phyloP scores from a whole-genome alignment of 2,113 vertebrate species.

The Syngnathoides biaculeatus region DNA sequence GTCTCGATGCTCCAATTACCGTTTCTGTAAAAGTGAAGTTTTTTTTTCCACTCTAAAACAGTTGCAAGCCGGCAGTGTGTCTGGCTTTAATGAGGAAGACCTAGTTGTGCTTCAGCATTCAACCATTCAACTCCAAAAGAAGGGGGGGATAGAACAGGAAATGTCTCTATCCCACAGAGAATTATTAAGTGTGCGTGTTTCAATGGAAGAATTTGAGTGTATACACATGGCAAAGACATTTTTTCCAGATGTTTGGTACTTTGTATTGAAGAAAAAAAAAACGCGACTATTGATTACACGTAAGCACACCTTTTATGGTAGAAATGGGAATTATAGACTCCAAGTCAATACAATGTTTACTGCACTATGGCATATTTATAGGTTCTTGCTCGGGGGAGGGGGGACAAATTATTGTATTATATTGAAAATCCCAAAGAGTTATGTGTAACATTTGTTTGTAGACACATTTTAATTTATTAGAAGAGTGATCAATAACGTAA shows the following conservation, averaged over 20 bases:
- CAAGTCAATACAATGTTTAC: conserved; percentile 1
- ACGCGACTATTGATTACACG: background rate
- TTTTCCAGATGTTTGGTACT: conserved; percentile 63
- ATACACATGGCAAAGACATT: conserved; percentile 24
- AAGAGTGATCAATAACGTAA: conserved; percentile 17
- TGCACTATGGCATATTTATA: conserved; percentile 12
- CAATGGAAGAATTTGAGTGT: conserved; percentile 32
- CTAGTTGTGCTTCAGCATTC: conserved; percentile 56
- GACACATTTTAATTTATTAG: background rate
- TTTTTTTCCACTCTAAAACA: conserved; percentile 36
- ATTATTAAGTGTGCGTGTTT: conserved; percentile 39
- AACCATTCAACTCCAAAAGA: conserved; percentile 45
- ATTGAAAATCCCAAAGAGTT: background rate
- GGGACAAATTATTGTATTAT: background rate
- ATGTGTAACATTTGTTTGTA: conserved; percentile 37
- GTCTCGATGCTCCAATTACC: conserved; percentile 10
- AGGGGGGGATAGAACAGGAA: conserved; percentile 57
- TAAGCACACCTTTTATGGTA: background rate
- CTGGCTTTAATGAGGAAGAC: conserved; percentile 71
- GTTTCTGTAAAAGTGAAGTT: conserved; percentile 17
- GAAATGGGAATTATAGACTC: background rate
- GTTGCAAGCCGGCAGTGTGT: conserved; percentile 40
- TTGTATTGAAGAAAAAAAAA: conserved; percentile 1
- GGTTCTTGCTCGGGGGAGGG: background rate
- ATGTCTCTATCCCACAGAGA: conserved; percentile 71